Evolutionary conservation across 2,797 vertebrate genomes (phyloP).

Genomic region (Mus caroli): DNA sequence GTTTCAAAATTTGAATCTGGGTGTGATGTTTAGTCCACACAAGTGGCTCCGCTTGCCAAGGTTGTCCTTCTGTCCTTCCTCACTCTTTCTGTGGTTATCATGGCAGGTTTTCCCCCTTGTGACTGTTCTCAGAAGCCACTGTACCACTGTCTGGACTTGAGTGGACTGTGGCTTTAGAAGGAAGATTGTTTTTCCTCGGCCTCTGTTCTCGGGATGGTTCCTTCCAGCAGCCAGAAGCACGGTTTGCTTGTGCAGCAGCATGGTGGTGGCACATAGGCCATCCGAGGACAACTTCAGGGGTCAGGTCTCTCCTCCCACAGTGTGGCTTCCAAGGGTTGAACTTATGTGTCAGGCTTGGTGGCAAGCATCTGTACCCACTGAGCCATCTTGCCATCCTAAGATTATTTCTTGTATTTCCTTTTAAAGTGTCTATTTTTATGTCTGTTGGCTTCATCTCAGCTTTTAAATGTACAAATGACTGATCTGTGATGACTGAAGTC

Average conservation of each 20-base stretch:
- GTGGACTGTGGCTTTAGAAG: background rate
- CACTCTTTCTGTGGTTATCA: background rate
- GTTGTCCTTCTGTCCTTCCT: conserved; percentile 5
- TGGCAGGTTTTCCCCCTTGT: background rate
- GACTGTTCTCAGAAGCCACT: background rate
- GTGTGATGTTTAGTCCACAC: background rate
- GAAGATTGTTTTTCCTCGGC: background rate
- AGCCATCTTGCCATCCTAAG: background rate
- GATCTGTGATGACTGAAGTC: background rate
- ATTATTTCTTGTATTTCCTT: conserved; percentile 26
- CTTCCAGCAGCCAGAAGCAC: background rate
- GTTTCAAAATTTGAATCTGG: conserved; percentile 17
- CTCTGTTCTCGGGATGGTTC: background rate
- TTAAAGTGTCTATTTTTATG: background rate
- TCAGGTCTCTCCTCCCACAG: background rate
- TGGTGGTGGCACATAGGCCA: background rate
- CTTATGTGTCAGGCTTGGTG: background rate
- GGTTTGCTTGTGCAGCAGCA: background rate
- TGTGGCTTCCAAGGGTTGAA: background rate
- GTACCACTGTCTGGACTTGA: background rate
- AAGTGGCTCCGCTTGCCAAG: background rate
- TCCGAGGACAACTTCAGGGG: background rate
- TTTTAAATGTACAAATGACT: background rate
- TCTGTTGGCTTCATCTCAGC: background rate
- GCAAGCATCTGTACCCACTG: background rate